These are phyloP conservation scores for Phalanger gymnotis DNA, from an alignment of 2,797 vertebrate species.

Conservation along the genomic window DNA sequence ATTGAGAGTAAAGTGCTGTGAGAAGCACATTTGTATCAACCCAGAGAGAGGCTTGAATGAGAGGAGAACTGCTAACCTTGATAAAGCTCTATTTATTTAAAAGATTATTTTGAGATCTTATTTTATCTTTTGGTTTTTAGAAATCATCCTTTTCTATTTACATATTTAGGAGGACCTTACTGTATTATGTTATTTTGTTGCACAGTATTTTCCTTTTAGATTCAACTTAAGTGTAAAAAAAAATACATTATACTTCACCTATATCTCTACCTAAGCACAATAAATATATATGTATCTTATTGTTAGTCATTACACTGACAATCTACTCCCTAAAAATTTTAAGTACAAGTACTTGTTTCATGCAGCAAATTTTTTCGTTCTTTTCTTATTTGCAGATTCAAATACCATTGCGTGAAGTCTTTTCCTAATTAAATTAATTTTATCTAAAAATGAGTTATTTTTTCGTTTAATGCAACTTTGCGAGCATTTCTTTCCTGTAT, in stretches of 20 bases:
- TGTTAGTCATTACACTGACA: not conserved
- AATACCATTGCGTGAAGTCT: not conserved
- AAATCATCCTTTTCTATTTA: constrained; percentile 1
- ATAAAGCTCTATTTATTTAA: not conserved
- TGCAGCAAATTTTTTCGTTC: not conserved
- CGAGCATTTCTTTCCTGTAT: not conserved
- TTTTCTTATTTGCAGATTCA: not conserved
- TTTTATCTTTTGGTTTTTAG: not conserved
- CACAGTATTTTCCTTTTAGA: not conserved
- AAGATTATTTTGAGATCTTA: not conserved
- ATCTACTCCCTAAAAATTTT: not conserved
- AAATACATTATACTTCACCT: not conserved
- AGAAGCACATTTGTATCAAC: not conserved
- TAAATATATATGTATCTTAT: not conserved
- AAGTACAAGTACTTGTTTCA: not conserved
- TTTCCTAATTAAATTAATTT: not conserved
- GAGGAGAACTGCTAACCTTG: not conserved
- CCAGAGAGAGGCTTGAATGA: not conserved
- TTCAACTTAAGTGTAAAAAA: constrained; percentile 1
- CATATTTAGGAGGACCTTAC: constrained; percentile 1
- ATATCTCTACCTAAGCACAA: not conserved
- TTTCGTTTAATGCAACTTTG: not conserved
- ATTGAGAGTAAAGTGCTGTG: not conserved
- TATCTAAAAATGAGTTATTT: not conserved
- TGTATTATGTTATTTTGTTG: not conserved